Conservation (phyloP, 2,888 invertebrate genomes). For the Acanthosepion esculentum region DNA sequence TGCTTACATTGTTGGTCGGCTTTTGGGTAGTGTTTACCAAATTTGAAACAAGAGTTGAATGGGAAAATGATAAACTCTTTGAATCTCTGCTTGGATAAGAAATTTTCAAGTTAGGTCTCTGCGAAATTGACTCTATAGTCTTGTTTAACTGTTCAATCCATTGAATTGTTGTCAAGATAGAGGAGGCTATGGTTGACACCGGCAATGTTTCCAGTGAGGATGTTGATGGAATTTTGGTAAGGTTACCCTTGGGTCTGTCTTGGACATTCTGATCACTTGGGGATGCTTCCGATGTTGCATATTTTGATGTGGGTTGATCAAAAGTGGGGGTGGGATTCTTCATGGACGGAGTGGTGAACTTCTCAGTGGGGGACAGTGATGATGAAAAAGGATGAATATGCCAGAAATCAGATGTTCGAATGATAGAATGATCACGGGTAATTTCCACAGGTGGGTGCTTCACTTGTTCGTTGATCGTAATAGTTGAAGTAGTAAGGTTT, state of each 20-base stretch:
- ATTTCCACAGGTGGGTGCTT: conserved; percentile 6
- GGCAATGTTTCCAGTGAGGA: conserved; percentile 39
- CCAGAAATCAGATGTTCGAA: background rate
- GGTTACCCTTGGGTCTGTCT: background rate
- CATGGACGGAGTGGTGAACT: conserved; percentile 46
- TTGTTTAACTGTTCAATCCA: background rate
- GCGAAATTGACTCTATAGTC: background rate
- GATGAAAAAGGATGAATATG: background rate
- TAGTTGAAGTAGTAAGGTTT: background rate
- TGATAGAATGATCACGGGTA: background rate
- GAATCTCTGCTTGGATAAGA: background rate
- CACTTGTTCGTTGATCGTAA: background rate
- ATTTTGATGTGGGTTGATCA: background rate
- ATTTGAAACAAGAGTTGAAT: background rate
- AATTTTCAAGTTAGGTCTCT: background rate
- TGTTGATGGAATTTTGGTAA: background rate
- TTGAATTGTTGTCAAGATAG: background rate
- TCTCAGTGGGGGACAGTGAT: background rate
- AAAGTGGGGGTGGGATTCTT: background rate
- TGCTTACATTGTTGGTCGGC: conserved; percentile 43
- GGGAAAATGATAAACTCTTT: background rate
- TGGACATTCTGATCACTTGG: conserved; percentile 36
- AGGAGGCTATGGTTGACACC: conserved; percentile 24
- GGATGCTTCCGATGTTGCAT: background rate
- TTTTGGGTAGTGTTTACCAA: background rate